Evolutionary conservation across 2,113 vertebrate species (phyloP).

Genomic region (Macaca mulatta): DNA sequence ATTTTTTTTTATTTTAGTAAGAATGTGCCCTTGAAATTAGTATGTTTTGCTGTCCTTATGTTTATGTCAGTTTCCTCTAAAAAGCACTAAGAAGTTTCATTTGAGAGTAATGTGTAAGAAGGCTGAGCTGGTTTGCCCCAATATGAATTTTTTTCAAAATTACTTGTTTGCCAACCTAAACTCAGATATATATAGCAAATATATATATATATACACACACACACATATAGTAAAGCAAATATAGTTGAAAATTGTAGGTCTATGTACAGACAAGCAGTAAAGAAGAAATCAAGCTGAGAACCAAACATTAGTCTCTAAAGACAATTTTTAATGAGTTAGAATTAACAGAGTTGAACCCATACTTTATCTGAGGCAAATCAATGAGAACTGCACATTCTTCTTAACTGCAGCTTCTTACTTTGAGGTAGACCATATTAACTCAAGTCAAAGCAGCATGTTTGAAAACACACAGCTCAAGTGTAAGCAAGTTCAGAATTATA

Average conservation of each 20-base stretch:
- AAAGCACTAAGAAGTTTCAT: not conserved
- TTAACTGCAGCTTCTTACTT: not conserved
- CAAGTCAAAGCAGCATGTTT: not conserved
- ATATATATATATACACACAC: no score
- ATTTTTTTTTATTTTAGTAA: not conserved
- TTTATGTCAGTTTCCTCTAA: not conserved
- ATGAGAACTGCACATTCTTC: not conserved
- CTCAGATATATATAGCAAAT: not conserved
- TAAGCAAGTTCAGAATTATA: not conserved
- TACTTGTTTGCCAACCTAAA: not conserved
- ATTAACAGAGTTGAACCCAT: not conserved
- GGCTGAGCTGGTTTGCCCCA: not conserved
- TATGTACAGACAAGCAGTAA: not conserved
- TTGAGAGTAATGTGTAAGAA: not conserved
- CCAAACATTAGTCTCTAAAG: not conserved
- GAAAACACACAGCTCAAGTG: not conserved
- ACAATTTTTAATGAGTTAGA: not conserved
- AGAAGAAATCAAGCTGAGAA: slow-evolving; percentile 22
- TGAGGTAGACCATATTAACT: not conserved
- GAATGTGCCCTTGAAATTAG: not conserved
- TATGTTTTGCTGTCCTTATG: not conserved
- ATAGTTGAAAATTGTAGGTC: not conserved
- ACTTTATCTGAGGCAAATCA: not conserved
- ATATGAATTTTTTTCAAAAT: not conserved
- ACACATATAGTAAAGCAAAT: not conserved